Conservation (phyloP, 1,140 invertebrate genomes). For the Oedothorax gibbosus region DNA sequence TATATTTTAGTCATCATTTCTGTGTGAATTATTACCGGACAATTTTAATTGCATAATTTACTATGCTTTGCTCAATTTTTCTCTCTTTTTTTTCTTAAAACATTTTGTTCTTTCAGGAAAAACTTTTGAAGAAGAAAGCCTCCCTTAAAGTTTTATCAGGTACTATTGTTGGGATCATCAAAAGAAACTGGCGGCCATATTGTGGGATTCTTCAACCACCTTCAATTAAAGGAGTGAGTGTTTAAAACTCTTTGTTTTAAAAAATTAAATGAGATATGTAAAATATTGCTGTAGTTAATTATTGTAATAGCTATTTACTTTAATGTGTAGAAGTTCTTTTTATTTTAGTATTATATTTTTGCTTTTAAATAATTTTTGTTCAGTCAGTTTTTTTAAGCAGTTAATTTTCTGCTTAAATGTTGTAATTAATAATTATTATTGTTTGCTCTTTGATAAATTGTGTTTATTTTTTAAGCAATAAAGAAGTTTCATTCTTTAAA, state of each 20-base stretch:
- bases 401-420: no score
- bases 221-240: constrained; percentile 77
- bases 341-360: no score
- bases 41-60: neutral
- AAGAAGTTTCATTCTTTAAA: no score
- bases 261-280: neutral
- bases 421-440: no score
- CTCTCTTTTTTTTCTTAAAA: neutral
- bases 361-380: no score
- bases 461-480: no score
- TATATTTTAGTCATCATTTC: neutral
- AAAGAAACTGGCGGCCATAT: constrained; percentile 95
- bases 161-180: constrained; percentile 92
- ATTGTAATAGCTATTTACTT: no score
- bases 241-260: neutral
- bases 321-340: no score
- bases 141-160: constrained; percentile 79
- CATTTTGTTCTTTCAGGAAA: constrained; percentile 21
- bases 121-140: constrained; percentile 43
- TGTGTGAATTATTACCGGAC: neutral
- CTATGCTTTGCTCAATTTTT: neutral
- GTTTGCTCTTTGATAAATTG: no score
- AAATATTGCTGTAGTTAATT: no score
- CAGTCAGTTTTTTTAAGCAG: no score
- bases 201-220: constrained; percentile 93